A percentile compares a stretch with the other conserved stretches of the same genome.
Evolutionary conservation across 2,113 vertebrate species (phyloP).

Genomic region (Cacatua alba): DNA sequence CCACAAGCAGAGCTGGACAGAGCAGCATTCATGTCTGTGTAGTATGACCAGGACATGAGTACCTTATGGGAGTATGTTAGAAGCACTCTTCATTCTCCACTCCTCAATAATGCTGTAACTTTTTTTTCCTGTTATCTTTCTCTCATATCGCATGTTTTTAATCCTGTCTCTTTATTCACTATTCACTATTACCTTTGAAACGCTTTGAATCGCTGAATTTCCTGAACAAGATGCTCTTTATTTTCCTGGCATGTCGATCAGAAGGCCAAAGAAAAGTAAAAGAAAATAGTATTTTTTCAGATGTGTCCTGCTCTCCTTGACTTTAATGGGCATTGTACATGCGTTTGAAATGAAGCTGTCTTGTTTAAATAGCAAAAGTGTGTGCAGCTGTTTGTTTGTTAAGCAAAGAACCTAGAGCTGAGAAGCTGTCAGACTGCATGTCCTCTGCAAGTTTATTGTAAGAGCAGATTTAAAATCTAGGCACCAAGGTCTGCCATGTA

Average conservation of each 20-base stretch:
- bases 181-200: conserved; percentile 29
- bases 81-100: not conserved
- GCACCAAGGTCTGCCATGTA: not conserved
- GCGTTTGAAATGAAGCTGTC: conserved; percentile 11
- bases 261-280: not conserved
- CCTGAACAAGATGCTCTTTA: not conserved
- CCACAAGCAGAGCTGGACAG: not conserved
- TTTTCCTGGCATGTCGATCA: not conserved
- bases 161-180: not conserved
- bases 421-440: not conserved
- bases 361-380: conserved; percentile 27
- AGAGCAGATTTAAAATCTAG: conserved; percentile 12
- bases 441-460: not conserved
- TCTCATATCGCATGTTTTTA: not conserved
- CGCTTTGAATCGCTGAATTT: not conserved
- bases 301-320: not conserved
- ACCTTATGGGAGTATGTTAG: not conserved
- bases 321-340: not conserved
- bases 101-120: rapidly evolving
- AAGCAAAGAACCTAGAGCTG: not conserved
- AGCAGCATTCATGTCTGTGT: not conserved
- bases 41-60: not conserved
- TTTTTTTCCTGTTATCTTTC: not conserved
- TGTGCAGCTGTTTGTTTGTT: not conserved
- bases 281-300: not conserved